A percentile compares a stretch with the other conserved stretches of the same genome.
Evolutionary conservation across 2,888 invertebrate genomes (phyloP).

Genomic region (Brachypterus glaber): DNA sequence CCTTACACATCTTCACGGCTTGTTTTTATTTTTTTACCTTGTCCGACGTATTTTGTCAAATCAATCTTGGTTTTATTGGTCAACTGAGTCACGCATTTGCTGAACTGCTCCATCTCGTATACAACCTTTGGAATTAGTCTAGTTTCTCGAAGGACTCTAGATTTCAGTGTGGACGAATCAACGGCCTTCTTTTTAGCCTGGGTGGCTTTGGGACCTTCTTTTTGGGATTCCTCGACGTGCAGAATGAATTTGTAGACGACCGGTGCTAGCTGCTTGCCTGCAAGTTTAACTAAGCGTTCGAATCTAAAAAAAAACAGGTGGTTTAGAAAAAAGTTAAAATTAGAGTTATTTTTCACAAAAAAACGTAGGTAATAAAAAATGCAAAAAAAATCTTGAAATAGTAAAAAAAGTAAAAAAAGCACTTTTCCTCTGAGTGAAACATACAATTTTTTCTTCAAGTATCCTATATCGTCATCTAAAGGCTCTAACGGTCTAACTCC

Average conservation of each 20-base stretch:
- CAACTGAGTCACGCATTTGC: constrained; percentile 49
- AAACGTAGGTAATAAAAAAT: background rate
- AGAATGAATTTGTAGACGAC: constrained; percentile 49
- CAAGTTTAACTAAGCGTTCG: constrained; percentile 47
- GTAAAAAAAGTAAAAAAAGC: too few relatives aligned
- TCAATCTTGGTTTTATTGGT: constrained; percentile 51
- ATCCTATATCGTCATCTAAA: too few relatives aligned
- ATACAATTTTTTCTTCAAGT: too few relatives aligned
- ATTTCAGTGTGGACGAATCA: constrained; percentile 34
- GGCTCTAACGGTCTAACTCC: too few relatives aligned
- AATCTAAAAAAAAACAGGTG: constrained; percentile 41
- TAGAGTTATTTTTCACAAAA: constrained; percentile 1
- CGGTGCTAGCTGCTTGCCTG: constrained; percentile 50
- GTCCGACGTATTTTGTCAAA: constrained; percentile 47
- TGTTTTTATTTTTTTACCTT: too few relatives aligned
- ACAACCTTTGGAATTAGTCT: constrained; percentile 56
- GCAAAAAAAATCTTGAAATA: too few relatives aligned
- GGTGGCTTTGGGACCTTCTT: constrained; percentile 27
- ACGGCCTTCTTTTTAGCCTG: constrained; percentile 30
- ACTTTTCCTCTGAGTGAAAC: too few relatives aligned
- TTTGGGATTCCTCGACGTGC: constrained; percentile 47
- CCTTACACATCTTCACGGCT: too few relatives aligned
- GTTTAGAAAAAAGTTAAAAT: constrained; percentile 2
- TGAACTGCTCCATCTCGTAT: constrained; percentile 55
- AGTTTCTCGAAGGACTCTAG: constrained; percentile 51